A percentile compares a stretch with the other conserved stretches of the same genome.
phyloP scores from a whole-genome alignment of 1,140 invertebrate genomes.

The Anastatus disparis region DNA sequence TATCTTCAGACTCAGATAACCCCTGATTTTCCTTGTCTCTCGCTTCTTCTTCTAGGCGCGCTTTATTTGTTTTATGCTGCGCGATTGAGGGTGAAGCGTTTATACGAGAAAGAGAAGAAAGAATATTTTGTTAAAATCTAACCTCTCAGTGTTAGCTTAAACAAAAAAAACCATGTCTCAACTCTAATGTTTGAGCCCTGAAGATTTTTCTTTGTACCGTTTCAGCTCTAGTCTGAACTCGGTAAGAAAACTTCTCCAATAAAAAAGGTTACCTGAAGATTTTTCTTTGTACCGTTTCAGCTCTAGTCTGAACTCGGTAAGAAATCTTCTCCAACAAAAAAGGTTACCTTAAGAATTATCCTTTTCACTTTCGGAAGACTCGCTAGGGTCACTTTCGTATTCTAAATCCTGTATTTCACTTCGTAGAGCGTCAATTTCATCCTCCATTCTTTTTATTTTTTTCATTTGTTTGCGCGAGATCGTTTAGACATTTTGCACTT shows the following conservation, averaged over 20 bases:
- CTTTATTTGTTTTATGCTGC: neutral
- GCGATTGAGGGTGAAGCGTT: neutral
- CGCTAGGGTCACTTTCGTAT: neutral
- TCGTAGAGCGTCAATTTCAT: neutral
- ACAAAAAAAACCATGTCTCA: no score
- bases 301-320: no score
- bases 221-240: neutral
- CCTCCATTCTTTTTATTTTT: neutral
- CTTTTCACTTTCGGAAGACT: neutral
- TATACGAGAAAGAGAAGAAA: neutral
- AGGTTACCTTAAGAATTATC: neutral
- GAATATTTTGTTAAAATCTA: neutral
- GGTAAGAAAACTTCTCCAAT: no score
- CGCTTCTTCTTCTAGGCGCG: neutral
- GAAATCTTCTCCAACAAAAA: no score
- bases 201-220: no score
- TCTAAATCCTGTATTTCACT: no score
- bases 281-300: no score
- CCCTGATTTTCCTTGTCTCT: neutral
- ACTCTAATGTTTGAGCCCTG: no score
- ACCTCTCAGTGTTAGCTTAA: no score
- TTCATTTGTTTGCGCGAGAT: neutral
- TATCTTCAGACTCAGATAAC: no score
- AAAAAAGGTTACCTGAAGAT: no score
- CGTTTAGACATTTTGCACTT: neutral